Conservation (phyloP, 2,888 invertebrate species). For the Microdon myrmicae region DNA sequence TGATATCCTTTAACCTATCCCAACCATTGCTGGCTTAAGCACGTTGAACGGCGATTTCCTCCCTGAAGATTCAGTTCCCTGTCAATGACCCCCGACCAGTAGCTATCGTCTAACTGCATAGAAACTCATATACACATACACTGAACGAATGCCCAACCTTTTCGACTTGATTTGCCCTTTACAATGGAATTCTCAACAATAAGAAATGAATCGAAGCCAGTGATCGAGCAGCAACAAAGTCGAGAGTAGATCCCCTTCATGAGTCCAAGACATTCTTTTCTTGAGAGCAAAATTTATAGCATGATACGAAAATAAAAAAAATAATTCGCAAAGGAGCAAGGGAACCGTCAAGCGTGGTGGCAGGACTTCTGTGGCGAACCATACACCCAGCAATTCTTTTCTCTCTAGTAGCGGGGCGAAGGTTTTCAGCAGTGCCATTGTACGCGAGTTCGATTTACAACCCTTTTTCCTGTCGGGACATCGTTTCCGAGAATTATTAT, state of each 20-base stretch:
- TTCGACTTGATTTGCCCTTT: constrained; percentile 3
- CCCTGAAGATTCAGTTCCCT: not conserved
- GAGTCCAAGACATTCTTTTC: too few species aligned
- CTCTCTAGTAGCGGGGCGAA: constrained; percentile 19
- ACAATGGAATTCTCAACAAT: not conserved
- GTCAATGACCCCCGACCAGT: constrained; percentile 31
- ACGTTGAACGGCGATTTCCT: constrained; percentile 1
- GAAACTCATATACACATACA: too few species aligned
- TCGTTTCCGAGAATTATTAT: constrained; percentile 28
- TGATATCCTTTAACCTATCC: constrained; percentile 23
- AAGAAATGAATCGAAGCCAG: constrained; percentile 27
- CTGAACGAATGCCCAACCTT: constrained; percentile 28
- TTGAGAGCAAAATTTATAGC: not conserved
- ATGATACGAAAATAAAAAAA: not conserved
- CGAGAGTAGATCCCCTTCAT: constrained; percentile 20
- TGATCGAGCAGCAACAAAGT: constrained; percentile 31
- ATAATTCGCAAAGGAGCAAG: constrained; percentile 22
- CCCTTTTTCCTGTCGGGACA: constrained; percentile 21
- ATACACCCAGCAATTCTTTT: constrained; percentile 26
- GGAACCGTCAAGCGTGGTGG: constrained; percentile 10
- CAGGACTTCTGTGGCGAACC: constrained; percentile 18
- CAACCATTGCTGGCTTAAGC: constrained; percentile 23
- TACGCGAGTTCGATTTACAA: constrained; percentile 10
- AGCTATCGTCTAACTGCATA: constrained; percentile 15
- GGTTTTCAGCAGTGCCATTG: constrained; percentile 11